Conservation (phyloP, 2,888 invertebrate species). For the Himalopsyche tibetana region DNA sequence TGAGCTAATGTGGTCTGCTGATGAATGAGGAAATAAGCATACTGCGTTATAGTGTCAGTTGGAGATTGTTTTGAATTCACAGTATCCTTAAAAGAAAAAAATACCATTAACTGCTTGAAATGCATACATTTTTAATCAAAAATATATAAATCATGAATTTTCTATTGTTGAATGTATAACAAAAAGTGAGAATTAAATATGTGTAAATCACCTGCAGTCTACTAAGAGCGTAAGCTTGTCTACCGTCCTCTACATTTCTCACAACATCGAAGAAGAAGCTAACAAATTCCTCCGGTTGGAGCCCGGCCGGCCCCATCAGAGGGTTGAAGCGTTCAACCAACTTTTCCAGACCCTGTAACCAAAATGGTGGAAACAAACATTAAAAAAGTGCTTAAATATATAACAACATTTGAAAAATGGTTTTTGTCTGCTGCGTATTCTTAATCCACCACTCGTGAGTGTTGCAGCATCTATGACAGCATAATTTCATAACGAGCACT, state of each 20-base stretch:
- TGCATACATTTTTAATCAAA: too few relatives aligned
- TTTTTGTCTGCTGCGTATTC: too few relatives aligned
- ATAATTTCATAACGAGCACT: too few relatives aligned
- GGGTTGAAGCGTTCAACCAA: conserved; percentile 72
- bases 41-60: conserved; percentile 76
- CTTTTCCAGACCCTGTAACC: conserved; percentile 72
- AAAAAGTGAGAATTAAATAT: neutral
- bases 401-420: too few relatives aligned
- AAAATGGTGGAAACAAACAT: conserved; percentile 29
- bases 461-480: too few relatives aligned
- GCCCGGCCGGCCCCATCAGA: conserved; percentile 68
- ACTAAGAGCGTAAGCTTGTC: conserved; percentile 72
- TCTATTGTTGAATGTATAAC: neutral
- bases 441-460: too few relatives aligned
- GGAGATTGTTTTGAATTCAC: conserved; percentile 75
- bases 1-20: conserved; percentile 76
- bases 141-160: neutral
- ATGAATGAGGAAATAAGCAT: conserved; percentile 76
- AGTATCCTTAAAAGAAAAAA: conserved; percentile 71
- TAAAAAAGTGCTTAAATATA: neutral
- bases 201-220: conserved; percentile 70
- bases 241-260: conserved; percentile 73
- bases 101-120: neutral
- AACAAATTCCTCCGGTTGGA: conserved; percentile 75
- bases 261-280: conserved; percentile 74